Evolutionary conservation across 2,113 vertebrate genomes (phyloP).

Genomic region (Reinhardtius hippoglossoides): DNA sequence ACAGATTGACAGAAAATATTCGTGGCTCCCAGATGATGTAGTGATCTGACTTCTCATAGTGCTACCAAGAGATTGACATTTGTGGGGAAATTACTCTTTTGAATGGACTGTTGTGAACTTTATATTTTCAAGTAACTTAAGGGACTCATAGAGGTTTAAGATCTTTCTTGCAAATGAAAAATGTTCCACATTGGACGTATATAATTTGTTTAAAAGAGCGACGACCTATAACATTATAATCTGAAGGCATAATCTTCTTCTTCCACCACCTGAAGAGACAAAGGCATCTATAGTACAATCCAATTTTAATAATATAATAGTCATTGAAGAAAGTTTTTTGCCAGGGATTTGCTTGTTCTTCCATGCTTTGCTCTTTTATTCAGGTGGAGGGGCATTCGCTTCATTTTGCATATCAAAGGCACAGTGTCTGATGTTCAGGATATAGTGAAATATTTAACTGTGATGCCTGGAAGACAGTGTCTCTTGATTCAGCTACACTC

Average conservation of each 20-base stretch:
- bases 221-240: too few relatives aligned
- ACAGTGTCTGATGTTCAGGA: conserved; percentile 53
- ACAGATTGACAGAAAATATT: not conserved
- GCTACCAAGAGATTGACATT: not conserved
- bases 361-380: conserved; percentile 39
- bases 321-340: not conserved
- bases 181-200: not conserved
- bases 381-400: conserved; percentile 44
- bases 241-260: not conserved
- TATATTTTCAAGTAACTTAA: not conserved
- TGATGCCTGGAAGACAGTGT: conserved; percentile 51
- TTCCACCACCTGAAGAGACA: conserved; percentile 1
- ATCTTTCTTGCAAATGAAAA: not conserved
- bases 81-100: not conserved
- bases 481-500: conserved; percentile 33
- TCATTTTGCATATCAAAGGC: conserved; percentile 67
- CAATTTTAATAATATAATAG: conserved; percentile 10
- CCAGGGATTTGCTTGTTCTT: conserved; percentile 1
- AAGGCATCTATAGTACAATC: not conserved
- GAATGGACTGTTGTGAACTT: not conserved
- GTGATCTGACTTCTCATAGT: not conserved
- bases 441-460: conserved; percentile 62
- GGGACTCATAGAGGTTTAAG: too few relatives aligned
- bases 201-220: too few relatives aligned
- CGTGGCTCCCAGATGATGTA: not conserved